These are phyloP conservation scores for Cinclus cinclus DNA, from an alignment of 2,113 vertebrate species.

Conservation along the genomic window DNA sequence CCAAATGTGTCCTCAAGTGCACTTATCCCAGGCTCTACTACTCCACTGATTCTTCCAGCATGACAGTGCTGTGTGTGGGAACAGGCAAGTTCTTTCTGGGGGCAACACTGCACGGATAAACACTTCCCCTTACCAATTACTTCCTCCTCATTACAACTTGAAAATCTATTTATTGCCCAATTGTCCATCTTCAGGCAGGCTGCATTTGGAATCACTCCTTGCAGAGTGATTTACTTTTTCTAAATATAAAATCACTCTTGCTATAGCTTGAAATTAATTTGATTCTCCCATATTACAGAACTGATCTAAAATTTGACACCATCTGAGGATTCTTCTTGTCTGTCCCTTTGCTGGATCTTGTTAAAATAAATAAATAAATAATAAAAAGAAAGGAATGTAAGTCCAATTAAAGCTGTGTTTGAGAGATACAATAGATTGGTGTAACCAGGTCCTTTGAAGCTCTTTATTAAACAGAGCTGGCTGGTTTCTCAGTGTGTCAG, in stretches of 20 bases:
- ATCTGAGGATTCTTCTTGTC: background rate
- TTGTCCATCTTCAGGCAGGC: background rate
- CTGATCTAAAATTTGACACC: background rate
- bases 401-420: background rate
- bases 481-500: background rate
- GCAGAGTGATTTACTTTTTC: background rate
- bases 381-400: background rate
- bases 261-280: background rate
- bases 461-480: background rate
- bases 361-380: background rate
- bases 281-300: background rate
- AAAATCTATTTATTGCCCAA: background rate
- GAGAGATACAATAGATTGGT: background rate
- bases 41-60: background rate
- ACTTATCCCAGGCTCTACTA: background rate
- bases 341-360: background rate
- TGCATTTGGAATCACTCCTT: background rate
- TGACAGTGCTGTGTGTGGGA: background rate
- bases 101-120: background rate
- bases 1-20: background rate
- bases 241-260: background rate
- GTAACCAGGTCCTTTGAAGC: background rate
- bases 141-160: background rate
- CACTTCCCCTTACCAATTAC: background rate
- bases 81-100: background rate